phyloP scores from a whole-genome alignment of 2,797 vertebrate genomes.

The Micromesistius poutassou region DNA sequence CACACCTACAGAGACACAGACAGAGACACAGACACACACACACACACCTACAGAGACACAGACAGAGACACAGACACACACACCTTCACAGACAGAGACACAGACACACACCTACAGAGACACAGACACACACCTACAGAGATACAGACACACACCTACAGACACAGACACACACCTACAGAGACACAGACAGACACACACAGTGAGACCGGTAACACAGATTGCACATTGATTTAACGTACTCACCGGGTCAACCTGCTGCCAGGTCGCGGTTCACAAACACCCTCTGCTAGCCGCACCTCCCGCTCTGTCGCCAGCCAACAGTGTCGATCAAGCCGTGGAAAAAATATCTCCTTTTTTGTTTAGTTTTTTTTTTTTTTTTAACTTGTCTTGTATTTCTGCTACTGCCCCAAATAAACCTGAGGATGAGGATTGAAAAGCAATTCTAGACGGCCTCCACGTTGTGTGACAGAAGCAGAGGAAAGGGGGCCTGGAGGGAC shows the following conservation, averaged over 20 bases:
- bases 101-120: constrained; percentile 5
- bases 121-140: constrained; percentile 5
- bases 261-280: constrained; percentile 29
- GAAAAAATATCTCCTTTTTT: background rate
- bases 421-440: constrained; percentile 10
- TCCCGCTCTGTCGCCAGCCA: constrained; percentile 32
- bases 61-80: constrained; percentile 11
- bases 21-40: constrained; percentile 11
- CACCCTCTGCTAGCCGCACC: constrained; percentile 23
- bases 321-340: background rate
- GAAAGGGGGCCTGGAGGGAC: constrained; percentile 37
- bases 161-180: constrained; percentile 20
- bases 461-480: constrained; percentile 23
- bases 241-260: constrained; percentile 28
- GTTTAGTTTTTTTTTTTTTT: background rate
- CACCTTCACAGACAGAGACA: constrained; percentile 37
- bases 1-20: constrained; percentile 13
- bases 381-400: background rate
- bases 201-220: constrained; percentile 45
- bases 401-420: constrained; percentile 6
- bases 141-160: constrained; percentile 10
- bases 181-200: constrained; percentile 14
- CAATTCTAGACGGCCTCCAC: background rate
- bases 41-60: constrained; percentile 16
- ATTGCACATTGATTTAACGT: constrained; percentile 36